phyloP scores from a whole-genome alignment of 2,113 vertebrate species.

The Nansenia antarctica region DNA sequence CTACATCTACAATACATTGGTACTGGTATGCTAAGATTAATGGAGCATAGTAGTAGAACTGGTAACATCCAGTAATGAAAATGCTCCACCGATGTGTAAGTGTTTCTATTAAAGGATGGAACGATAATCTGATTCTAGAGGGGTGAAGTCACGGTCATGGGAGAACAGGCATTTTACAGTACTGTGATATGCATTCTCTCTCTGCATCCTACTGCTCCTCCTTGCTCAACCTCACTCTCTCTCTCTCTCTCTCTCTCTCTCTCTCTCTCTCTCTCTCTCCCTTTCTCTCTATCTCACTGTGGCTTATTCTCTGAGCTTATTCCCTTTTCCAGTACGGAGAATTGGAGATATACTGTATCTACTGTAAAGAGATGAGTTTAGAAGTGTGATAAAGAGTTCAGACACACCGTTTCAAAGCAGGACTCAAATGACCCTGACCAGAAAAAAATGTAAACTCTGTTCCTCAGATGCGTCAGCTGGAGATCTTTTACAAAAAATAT shows the following conservation, averaged over 20 bases:
- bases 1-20: not conserved
- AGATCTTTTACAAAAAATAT: not conserved
- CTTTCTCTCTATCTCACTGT: not conserved
- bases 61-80: not conserved
- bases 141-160: constrained; percentile 10
- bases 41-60: not conserved
- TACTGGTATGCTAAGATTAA: not conserved
- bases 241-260: not conserved
- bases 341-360: no score
- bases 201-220: constrained; percentile 23
- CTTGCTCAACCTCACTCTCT: not conserved
- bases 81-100: not conserved
- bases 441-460: not conserved
- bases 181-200: not conserved
- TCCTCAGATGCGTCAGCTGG: not conserved
- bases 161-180: not conserved
- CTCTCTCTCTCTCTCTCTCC: not conserved
- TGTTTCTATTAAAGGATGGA: constrained; percentile 8
- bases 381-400: not conserved
- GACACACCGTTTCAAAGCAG: not conserved
- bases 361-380: not conserved
- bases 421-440: not conserved
- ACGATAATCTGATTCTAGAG: constrained; percentile 16
- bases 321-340: not conserved
- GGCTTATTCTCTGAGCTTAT: no score